phyloP scores from a whole-genome alignment of 2,888 invertebrate species.

The Drosophila suboccidentalis region DNA sequence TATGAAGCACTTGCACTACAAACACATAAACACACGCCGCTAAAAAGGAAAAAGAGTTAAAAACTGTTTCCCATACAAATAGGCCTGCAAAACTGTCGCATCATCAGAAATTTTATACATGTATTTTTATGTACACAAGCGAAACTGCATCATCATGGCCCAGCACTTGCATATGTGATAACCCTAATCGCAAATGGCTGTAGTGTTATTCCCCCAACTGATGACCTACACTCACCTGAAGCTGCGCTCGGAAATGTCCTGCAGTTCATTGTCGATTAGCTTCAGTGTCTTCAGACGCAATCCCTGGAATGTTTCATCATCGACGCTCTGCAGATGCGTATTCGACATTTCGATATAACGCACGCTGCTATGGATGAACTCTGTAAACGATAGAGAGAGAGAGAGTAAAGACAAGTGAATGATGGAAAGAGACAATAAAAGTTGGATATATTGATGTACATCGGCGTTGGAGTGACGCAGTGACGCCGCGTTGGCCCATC shows the following conservation, averaged over 20 bases:
- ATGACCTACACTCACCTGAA: slow-evolving; percentile 88
- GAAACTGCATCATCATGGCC: slow-evolving; percentile 58
- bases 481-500: slow-evolving; percentile 26
- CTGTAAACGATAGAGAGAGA: slow-evolving; percentile 86
- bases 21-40: slow-evolving; percentile 36
- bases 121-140: slow-evolving; percentile 17
- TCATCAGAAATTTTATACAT: slow-evolving; percentile 57
- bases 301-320: slow-evolving; percentile 92
- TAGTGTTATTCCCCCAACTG: background rate
- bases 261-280: slow-evolving; percentile 93
- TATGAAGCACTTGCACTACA: slow-evolving; percentile 47
- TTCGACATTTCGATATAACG: slow-evolving; percentile 94
- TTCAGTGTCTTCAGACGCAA: slow-evolving; percentile 92
- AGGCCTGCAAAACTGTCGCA: slow-evolving; percentile 62
- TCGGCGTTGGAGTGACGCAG: slow-evolving; percentile 24
- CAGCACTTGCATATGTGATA: slow-evolving; percentile 53
- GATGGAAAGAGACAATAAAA: background rate
- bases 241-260: slow-evolving; percentile 92
- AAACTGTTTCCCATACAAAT: slow-evolving; percentile 44
- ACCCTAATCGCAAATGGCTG: slow-evolving; percentile 30
- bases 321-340: slow-evolving; percentile 92
- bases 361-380: slow-evolving; percentile 92
- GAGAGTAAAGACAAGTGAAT: slow-evolving; percentile 5
- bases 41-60: slow-evolving; percentile 8
- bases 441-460: slow-evolving; percentile 36